These are phyloP conservation scores for Eretmochelys imbricata DNA, from an alignment of 2,113 vertebrate species.

Conservation along the genomic window DNA sequence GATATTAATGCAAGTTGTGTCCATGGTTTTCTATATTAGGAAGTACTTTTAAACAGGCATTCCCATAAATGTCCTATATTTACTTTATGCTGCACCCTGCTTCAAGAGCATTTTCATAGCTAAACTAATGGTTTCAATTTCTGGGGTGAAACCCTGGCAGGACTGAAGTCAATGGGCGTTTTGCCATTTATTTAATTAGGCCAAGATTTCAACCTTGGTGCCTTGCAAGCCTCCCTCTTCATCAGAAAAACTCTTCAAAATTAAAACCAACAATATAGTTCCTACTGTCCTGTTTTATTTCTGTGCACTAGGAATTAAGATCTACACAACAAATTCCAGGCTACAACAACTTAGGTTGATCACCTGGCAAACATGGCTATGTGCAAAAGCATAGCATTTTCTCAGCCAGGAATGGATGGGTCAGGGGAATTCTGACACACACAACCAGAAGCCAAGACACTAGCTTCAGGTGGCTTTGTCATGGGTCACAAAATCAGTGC, in stretches of 20 bases:
- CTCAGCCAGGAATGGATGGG: slow-evolving; percentile 14
- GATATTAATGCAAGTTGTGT: rapidly evolving
- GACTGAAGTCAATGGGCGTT: background rate
- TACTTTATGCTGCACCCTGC: background rate
- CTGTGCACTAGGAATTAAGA: background rate
- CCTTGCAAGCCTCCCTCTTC: background rate
- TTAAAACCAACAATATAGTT: background rate
- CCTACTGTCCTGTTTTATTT: background rate
- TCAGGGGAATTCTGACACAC: slow-evolving; percentile 57
- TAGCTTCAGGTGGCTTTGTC: background rate
- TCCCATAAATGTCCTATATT: background rate
- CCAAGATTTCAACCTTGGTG: background rate
- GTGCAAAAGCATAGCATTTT: background rate
- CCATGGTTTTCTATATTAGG: background rate
- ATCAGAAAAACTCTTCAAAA: background rate
- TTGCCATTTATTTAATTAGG: background rate
- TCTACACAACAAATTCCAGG: background rate
- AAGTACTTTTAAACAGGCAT: background rate
- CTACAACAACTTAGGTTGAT: background rate
- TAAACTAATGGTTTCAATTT: background rate
- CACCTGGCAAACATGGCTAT: background rate
- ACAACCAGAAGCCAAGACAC: slow-evolving; percentile 54
- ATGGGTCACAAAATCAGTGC: background rate
- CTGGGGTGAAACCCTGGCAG: background rate
- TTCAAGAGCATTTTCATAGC: background rate